A percentile compares a stretch with the other conserved stretches of the same genome.
These are phyloP conservation scores for Augochlora pura DNA, from an alignment of 1,140 invertebrate genomes.

Conservation along the genomic window DNA sequence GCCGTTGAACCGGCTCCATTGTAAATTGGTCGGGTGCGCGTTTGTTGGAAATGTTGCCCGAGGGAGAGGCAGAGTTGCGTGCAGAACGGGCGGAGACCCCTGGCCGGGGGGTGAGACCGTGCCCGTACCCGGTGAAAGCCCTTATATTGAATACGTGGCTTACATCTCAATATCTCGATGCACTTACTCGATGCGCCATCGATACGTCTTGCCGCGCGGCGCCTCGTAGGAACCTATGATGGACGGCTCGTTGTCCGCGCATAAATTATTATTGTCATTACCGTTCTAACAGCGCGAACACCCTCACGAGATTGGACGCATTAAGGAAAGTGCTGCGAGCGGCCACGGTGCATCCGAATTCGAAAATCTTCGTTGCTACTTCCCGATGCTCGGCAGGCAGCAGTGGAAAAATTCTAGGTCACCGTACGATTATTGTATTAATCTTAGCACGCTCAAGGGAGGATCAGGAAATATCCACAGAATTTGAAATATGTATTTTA, in stretches of 20 bases:
- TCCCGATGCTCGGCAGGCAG: too few relatives aligned
- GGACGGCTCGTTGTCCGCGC: neutral
- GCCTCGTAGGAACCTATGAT: neutral
- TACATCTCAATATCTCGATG: conserved; percentile 69
- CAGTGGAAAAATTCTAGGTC: too few relatives aligned
- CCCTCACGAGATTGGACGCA: neutral
- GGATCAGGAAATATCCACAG: too few relatives aligned
- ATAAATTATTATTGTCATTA: neutral
- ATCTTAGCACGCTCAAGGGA: too few relatives aligned
- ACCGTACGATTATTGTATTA: too few relatives aligned
- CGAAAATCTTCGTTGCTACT: too few relatives aligned
- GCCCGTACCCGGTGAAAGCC: conserved; percentile 57
- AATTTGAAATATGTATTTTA: too few relatives aligned
- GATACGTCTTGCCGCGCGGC: conserved; percentile 45
- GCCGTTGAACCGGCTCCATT: conserved; percentile 57
- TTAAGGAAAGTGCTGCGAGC: neutral
- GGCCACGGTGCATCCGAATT: too few relatives aligned
- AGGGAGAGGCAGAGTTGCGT: conserved; percentile 15
- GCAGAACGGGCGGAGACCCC: too few relatives aligned
- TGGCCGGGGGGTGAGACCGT: conserved; percentile 2
- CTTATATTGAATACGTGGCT: conserved; percentile 72
- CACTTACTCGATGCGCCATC: conserved; percentile 55
- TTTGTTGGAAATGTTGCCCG: conserved; percentile 46
- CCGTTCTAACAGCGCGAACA: neutral
- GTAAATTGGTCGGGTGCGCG: conserved; percentile 58